phyloP scores from a whole-genome alignment of 2,797 vertebrate genomes.

The Darevskia mixta region DNA sequence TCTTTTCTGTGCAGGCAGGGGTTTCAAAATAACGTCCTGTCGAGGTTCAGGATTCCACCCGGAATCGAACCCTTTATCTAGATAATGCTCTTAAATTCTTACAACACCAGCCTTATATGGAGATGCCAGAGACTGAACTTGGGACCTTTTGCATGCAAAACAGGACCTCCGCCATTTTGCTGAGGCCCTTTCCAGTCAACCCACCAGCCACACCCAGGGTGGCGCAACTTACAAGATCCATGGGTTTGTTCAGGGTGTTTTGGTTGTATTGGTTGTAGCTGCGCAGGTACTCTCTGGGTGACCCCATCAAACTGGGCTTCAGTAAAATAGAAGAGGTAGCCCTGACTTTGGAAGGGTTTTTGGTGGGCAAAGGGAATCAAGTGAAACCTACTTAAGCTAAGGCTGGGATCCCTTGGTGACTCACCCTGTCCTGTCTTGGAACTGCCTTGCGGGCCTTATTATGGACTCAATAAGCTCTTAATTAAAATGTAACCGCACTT shows the following conservation, averaged over 20 bases:
- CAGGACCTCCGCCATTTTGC: too few relatives aligned
- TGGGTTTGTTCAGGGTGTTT: not conserved
- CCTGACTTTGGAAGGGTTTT: not conserved
- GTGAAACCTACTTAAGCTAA: not conserved
- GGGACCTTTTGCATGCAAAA: too few relatives aligned
- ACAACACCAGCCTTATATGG: too few relatives aligned
- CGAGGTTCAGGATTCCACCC: too few relatives aligned
- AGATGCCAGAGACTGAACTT: too few relatives aligned
- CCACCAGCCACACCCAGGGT: not conserved
- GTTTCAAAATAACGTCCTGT: too few relatives aligned
- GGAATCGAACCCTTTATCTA: too few relatives aligned
- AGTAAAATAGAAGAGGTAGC: not conserved
- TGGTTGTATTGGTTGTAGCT: not conserved
- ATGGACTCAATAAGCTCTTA: not conserved
- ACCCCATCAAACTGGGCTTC: not conserved
- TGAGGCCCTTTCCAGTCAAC: not conserved
- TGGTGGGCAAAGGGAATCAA: not conserved
- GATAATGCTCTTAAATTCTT: too few relatives aligned
- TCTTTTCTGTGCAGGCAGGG: too few relatives aligned
- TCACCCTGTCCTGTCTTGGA: not conserved
- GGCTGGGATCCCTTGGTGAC: not conserved
- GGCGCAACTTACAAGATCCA: not conserved
- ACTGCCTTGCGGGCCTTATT: not conserved
- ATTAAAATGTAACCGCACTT: too few relatives aligned
- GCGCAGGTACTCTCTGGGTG: too few relatives aligned